Conservation (phyloP, 1,140 invertebrate species). For the Drosophila quadrilineata region DNA sequence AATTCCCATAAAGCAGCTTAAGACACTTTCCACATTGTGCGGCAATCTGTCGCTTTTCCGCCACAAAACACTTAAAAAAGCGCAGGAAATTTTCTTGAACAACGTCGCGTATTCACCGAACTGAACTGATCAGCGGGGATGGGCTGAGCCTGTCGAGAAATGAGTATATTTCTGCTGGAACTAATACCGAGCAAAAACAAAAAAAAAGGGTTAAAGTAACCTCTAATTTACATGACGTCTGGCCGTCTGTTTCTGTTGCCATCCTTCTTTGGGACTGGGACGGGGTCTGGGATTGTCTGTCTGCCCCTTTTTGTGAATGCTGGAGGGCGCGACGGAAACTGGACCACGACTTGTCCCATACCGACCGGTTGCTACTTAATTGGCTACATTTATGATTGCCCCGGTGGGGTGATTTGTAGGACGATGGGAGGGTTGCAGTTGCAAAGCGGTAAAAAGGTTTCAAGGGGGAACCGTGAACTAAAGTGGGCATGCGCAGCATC, state of each 20-base stretch:
- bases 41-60: constrained; percentile 49
- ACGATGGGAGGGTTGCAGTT: neutral
- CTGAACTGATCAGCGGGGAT: constrained; percentile 66
- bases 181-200: neutral
- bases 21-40: constrained; percentile 54
- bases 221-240: constrained; percentile 59
- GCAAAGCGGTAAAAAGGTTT: neutral
- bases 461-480: neutral
- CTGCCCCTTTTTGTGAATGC: constrained; percentile 13
- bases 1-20: constrained; percentile 79
- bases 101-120: constrained; percentile 31
- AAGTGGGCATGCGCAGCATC: constrained; percentile 10
- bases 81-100: constrained; percentile 48
- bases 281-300: neutral
- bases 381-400: constrained; percentile 39
- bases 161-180: too few species aligned
- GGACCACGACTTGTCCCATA: constrained; percentile 28
- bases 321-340: constrained; percentile 25
- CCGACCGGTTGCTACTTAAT: constrained; percentile 15
- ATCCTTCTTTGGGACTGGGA: too few species aligned
- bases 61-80: constrained; percentile 67
- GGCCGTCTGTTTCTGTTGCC: neutral
- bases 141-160: too few species aligned
- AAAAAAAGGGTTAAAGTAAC: constrained; percentile 36
- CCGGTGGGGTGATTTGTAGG: constrained; percentile 16